Base-by-base conservation (phyloP, 2,113 vertebrate species). In the Lethenteron reissneri region DNA sequence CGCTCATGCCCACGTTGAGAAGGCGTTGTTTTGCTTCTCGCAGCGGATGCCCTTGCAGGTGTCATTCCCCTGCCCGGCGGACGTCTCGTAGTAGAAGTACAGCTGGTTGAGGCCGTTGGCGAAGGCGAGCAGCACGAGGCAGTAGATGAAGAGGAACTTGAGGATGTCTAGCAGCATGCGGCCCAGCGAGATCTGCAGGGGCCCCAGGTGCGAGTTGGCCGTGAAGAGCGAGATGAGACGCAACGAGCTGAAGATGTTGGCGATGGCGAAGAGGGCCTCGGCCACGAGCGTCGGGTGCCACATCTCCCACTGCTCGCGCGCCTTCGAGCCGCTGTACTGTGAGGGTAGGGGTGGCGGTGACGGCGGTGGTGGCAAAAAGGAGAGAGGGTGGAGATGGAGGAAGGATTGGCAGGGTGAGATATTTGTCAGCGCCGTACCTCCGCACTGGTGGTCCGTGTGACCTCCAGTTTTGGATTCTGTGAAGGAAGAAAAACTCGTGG, bases 141-240 rank as follows among this genome's bases (percentile, higher is more conserved):
- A 99, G 81, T 99, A 99, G 84, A 99, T 99, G 81, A 99, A 99
- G 80, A 99, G 94, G 81, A 99, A 99, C 81, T 99, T 99, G 75
- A 99, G 88, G 79, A 99, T 99, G 84, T 99, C 92, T 17, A 97
- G 85, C 75, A 99, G 83, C 94, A 99, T 99, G 73, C 94, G 83
- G 70, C 94, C 94, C 75, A 99, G 82, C 69, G 94, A 99, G 73
- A 99, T 99, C 83, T 99, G 94, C 78, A 99, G 83, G 12, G 94
- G 92, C 6, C 94, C 94, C 81, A 99, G 84, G 76, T 99, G 94
- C 2, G 94, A 96, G 81, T 99, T 99, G 77, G 94, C 94, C 70
- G 94, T 99, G 83, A 99, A 99, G 73, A 99, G 84, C 59, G 94
- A 99, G 76, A 99, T 99, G 82, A 99, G 87, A 21, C 92, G 90